Base-by-base conservation (phyloP, 64 coral and sea anemone species). In the Actinia tenebrosa region DNA sequence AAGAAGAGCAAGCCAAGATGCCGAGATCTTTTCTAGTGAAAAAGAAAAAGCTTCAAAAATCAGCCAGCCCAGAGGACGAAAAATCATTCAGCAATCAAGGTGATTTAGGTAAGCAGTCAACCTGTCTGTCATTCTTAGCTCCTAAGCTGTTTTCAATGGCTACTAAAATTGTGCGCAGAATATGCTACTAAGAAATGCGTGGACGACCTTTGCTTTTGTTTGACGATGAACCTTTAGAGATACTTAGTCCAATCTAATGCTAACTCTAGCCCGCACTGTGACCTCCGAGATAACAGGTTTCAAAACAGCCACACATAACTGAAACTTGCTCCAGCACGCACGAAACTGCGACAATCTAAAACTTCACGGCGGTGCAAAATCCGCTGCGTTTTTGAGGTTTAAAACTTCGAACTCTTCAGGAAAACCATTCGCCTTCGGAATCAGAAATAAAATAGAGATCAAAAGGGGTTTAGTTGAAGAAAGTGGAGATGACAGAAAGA, bases 101-200 rank as follows among this genome's bases (percentile, higher is more conserved):
- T 81, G 45, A 81, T 16, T 45, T 50, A 53, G 79, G 79, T 81
- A 81, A 53, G 79, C 18, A 79, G 2, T 0, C 69, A 75, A 75
- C 27, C 42, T 75, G 69, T 75, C 69, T 30, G 69, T 75, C 69
- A 69, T 25, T 69, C 64, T 69, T 4, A 69, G 5, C 64, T 42
- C 42, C 69, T 75, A 15, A 75, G 69, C n/a, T 75, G 2, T 30
- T 30, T 13, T 75, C 64, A 75, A 42, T 75, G 23, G 42, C 11
- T 66, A 42, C 26, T 75, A 75, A 75, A 75, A 42, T 75, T 75
- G 69, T 75, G 69, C 69, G n/a, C 69, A 25, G 69, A 75, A 26
- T 23, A 66, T 5, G 20, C 27, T 26, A 75, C 26, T 13, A 42
- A 37, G 6, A 8, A 69, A 13, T 75, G 27, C 69, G 69, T 30